Evolutionary conservation across 2,113 vertebrate genomes (phyloP).

Genomic region (Colius striatus): DNA sequence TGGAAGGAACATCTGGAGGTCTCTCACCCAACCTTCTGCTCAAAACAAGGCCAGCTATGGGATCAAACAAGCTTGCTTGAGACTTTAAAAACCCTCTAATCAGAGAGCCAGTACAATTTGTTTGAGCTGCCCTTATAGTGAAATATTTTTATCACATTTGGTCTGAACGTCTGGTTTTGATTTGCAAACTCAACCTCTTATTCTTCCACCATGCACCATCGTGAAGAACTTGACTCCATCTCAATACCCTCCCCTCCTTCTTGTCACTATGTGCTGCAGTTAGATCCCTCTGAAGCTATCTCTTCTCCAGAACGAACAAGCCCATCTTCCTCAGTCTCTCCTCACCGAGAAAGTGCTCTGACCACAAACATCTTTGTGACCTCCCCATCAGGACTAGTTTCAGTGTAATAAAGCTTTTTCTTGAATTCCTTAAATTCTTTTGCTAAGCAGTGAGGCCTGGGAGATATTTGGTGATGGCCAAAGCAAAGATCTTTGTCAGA

Average conservation of each 20-base stretch:
- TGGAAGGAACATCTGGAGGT: neutral
- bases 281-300: neutral
- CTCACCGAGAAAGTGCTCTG: neutral
- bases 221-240: neutral
- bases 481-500: neutral
- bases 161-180: neutral
- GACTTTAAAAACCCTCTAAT: neutral
- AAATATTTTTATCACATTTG: neutral
- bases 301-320: neutral
- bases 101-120: neutral
- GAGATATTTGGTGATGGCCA: neutral
- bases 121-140: neutral
- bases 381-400: rapidly evolving
- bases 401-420: neutral
- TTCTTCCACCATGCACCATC: neutral
- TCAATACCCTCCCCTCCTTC: neutral
- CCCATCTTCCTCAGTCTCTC: neutral
- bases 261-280: neutral
- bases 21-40: neutral
- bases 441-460: neutral
- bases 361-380: neutral
- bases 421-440: neutral
- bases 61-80: neutral
- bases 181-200: neutral
- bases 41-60: neutral